Percentiles rank a stretch among this genome's conserved stretches.
These are phyloP conservation scores for Boleophthalmus pectinirostris DNA, from an alignment of 2,113 vertebrate genomes.

Conservation along the genomic window DNA sequence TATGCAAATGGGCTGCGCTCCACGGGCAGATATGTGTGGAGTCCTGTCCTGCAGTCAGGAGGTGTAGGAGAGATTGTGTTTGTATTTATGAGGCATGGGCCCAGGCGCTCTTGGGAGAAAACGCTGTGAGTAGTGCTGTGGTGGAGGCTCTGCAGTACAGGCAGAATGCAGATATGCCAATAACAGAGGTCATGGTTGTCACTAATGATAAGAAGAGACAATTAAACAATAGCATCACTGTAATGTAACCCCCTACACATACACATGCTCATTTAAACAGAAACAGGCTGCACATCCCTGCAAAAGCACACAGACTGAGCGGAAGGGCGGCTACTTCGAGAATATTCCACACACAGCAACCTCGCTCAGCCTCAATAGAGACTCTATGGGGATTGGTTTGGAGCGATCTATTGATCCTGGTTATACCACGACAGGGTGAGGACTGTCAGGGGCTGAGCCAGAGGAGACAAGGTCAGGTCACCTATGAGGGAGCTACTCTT, in stretches of 20 bases:
- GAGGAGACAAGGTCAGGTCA: slow-evolving; percentile 74
- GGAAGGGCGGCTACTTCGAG: slow-evolving; percentile 45
- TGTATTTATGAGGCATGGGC: slow-evolving; percentile 79
- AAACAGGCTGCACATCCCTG: slow-evolving; percentile 37
- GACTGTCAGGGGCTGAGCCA: slow-evolving; percentile 63
- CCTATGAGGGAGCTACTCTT: slow-evolving; percentile 50
- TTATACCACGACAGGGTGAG: slow-evolving; percentile 44
- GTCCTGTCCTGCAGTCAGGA: slow-evolving; percentile 78
- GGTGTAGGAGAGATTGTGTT: slow-evolving; percentile 79
- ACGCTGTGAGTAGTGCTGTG: slow-evolving; percentile 57
- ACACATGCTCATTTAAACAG: slow-evolving; percentile 13
- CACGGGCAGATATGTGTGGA: slow-evolving; percentile 78
- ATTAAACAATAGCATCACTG: slow-evolving; percentile 67
- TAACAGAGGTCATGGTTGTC: slow-evolving; percentile 73
- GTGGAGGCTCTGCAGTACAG: slow-evolving; percentile 73
- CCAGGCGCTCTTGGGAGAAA: slow-evolving; percentile 70
- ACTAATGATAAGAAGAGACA: slow-evolving; percentile 72
- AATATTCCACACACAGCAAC: slow-evolving; percentile 48
- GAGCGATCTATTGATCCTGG: slow-evolving; percentile 59
- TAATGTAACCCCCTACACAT: slow-evolving; percentile 51
- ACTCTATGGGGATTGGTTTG: slow-evolving; percentile 50
- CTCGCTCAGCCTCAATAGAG: slow-evolving; percentile 28
- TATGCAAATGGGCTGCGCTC: slow-evolving; percentile 80
- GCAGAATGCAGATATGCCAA: slow-evolving; percentile 74
- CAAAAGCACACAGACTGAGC: slow-evolving; percentile 29